Percentiles rank a stretch among this genome's conserved stretches.
phyloP scores from a whole-genome alignment of 2,888 invertebrate species.

The Eupithecia exiguata region DNA sequence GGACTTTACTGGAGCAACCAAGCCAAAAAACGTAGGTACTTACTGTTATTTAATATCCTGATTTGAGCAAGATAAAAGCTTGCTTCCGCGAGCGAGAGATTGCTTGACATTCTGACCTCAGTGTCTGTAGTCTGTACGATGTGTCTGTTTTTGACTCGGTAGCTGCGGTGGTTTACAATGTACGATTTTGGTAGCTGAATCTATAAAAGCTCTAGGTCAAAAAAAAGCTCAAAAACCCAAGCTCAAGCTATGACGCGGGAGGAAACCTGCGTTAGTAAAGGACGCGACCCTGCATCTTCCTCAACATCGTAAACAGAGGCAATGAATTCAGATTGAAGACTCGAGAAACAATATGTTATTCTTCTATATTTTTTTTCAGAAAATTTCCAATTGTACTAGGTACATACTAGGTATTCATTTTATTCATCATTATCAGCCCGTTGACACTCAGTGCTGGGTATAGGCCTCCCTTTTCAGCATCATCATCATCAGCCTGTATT shows the following conservation, averaged over 20 bases:
- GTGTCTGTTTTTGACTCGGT: slow-evolving; percentile 30
- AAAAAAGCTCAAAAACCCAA: not conserved
- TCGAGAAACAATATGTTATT: not conserved
- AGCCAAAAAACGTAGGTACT: not conserved
- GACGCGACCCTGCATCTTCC: not conserved
- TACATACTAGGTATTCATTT: no score
- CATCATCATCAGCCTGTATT: no score
- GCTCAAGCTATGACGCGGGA: not conserved
- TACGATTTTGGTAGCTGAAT: slow-evolving; percentile 11
- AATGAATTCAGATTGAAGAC: no score
- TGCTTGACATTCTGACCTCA: slow-evolving; percentile 41
- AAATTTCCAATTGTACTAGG: no score
- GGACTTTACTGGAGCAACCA: slow-evolving; percentile 16
- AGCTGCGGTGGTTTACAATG: slow-evolving; percentile 20
- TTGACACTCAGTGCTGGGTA: no score
- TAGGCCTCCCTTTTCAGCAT: no score
- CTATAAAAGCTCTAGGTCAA: not conserved
- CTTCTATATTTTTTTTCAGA: not conserved
- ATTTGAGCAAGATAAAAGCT: slow-evolving; percentile 34
- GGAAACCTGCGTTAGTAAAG: not conserved
- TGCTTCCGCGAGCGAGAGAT: slow-evolving; percentile 42
- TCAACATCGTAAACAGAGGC: not conserved
- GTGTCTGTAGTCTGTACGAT: slow-evolving; percentile 5
- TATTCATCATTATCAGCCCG: no score
- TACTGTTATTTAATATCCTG: slow-evolving; percentile 28